Base-by-base conservation (phyloP, 2,888 invertebrate genomes). In the Ariolimax columbianus region DNA sequence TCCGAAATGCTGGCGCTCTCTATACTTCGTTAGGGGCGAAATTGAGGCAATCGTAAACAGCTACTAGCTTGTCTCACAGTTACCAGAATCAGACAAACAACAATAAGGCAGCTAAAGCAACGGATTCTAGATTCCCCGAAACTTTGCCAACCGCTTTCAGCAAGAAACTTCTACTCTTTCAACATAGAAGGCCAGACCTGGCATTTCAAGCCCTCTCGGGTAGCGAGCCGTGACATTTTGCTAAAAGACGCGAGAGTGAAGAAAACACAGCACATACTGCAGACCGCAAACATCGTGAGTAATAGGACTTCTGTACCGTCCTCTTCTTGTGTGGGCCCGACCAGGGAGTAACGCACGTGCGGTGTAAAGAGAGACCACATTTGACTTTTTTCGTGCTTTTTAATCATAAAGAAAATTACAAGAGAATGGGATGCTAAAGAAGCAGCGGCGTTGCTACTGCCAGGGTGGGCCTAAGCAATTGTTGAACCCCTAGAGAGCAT, bases 131-230 rank as follows among this genome's bases (percentile, higher is more conserved):
- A 33, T 36, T 19, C 77, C 36, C 36, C 55, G 77, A 43, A 51
- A 75, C 30, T 75, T 75, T 47, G 78, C 40, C 63, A 78, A 63
- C 63, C 63, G 70, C 80, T 51, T 80, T 80, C 68, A 55, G 66
- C 80, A 80, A 80, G 51, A 80, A 68, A 40, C n/a, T 70, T 80
- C 80, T 80, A 38, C 68, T 80, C 82, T 82, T 82, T 82, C 82
- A 82, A 30, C 82, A 73, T n/a, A 14, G 82, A 82, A 68, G 73
- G 59, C 38, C 82, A 26, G 82, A 14, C 51, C 23, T 82, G 82
- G 72, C 82, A 82, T 82, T 82, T 82, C 72, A 55, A 9, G 73
- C 72, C 72, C 72, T 68, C 80, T 80, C 82, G 82, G 72, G 81
- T 72, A 72, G 38, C 59, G 47, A 36, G 33, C 38, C 83, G 36